These are phyloP conservation scores for Halcyon chelicuti DNA, from an alignment of 2,797 vertebrate species.

Conservation along the genomic window DNA sequence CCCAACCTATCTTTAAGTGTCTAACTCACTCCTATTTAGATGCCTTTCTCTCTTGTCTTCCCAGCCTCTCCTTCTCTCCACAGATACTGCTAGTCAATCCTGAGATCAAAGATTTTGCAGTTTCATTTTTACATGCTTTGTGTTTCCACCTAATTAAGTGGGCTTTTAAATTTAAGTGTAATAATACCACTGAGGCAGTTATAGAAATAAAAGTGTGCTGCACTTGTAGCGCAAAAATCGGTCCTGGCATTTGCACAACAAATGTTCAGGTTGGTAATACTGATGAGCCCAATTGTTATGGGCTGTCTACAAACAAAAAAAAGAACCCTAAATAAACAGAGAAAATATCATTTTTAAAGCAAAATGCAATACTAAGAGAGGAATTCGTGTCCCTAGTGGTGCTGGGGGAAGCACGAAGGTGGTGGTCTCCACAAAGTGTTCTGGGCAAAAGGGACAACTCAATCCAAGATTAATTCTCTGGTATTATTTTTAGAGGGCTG, in stretches of 20 bases:
- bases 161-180: background rate
- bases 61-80: background rate
- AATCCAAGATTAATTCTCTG: background rate
- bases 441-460: background rate
- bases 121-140: background rate
- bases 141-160: slow-evolving; percentile 4
- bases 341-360: background rate
- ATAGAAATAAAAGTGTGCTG: slow-evolving; percentile 8
- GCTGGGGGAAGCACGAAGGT: rapidly evolving
- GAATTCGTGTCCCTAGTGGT: background rate
- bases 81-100: background rate
- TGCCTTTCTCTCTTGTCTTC: background rate
- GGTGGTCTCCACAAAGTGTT: background rate
- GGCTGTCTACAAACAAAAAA: background rate
- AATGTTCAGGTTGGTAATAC: background rate
- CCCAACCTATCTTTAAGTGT: background rate
- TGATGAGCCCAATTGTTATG: background rate
- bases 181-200: background rate
- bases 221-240: background rate
- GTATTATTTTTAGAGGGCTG: background rate
- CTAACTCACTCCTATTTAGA: background rate
- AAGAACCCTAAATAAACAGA: background rate
- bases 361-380: background rate
- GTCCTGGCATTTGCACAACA: background rate
- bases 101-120: background rate